These are phyloP conservation scores for Colostygia pectinataria DNA, from an alignment of 2,888 invertebrate species.

Conservation along the genomic window DNA sequence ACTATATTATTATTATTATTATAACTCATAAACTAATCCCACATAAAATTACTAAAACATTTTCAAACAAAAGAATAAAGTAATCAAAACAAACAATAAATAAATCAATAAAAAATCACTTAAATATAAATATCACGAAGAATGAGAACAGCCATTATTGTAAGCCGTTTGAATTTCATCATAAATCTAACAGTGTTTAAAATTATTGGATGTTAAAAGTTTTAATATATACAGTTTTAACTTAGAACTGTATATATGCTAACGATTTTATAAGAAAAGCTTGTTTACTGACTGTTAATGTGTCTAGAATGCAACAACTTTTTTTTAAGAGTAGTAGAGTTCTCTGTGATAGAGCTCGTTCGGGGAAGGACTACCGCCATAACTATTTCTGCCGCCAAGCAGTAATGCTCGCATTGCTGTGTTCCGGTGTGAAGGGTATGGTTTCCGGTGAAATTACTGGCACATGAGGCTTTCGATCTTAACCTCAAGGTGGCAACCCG, in stretches of 20 bases:
- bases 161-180: constrained; percentile 26
- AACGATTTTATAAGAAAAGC: constrained; percentile 13
- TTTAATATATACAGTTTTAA: background rate
- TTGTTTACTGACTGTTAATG: background rate
- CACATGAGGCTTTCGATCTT: too few relatives aligned
- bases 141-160: constrained; percentile 31
- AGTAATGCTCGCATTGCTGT: too few relatives aligned
- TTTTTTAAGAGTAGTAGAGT: too few relatives aligned
- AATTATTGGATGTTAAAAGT: constrained; percentile 24
- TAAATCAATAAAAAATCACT: constrained; percentile 28
- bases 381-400: too few relatives aligned
- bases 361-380: too few relatives aligned
- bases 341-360: too few relatives aligned
- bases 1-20: too few relatives aligned
- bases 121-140: constrained; percentile 26
- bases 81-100: constrained; percentile 33
- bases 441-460: too few relatives aligned
- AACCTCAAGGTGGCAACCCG: too few relatives aligned
- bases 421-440: too few relatives aligned
- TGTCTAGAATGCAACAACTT: constrained; percentile 10
- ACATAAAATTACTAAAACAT: constrained; percentile 1
- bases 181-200: constrained; percentile 30
- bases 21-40: too few relatives aligned
- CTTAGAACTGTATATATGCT: constrained; percentile 1
- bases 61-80: constrained; percentile 18